Evolutionary conservation across 1,140 invertebrate species (phyloP).

Genomic region (Lasaia peninsularis): DNA sequence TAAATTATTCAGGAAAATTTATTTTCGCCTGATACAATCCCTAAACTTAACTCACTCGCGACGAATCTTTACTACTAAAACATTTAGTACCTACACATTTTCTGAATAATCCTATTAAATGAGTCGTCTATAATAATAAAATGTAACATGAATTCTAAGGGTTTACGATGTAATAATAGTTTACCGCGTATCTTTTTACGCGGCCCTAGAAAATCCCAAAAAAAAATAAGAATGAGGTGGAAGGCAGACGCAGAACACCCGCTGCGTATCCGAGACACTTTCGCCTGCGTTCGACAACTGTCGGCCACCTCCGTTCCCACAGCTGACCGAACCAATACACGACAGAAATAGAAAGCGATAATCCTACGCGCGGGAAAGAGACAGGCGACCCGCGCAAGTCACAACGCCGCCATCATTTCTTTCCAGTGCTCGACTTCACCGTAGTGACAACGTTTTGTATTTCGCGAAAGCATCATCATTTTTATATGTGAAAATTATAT

Average conservation of each 20-base stretch:
- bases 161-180: conserved; percentile 14
- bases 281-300: conserved; percentile 49
- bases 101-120: too few relatives aligned
- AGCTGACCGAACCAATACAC: conserved; percentile 56
- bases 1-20: too few relatives aligned
- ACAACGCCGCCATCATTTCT: conserved; percentile 65
- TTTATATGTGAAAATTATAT: conserved; percentile 67
- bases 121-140: too few relatives aligned
- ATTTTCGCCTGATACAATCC: too few relatives aligned
- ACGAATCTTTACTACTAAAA: too few relatives aligned
- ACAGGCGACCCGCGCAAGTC: conserved; percentile 52
- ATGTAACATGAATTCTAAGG: too few relatives aligned
- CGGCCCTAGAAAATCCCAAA: conserved; percentile 48
- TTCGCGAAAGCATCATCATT: conserved; percentile 54
- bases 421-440: conserved; percentile 61
- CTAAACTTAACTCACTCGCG: too few relatives aligned
- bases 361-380: conserved; percentile 35
- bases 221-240: conserved; percentile 22
- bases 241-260: conserved; percentile 31
- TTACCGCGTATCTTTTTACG: conserved; percentile 14
- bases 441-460: conserved; percentile 66
- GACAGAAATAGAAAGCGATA: conserved; percentile 41
- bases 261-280: conserved; percentile 61
- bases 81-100: too few relatives aligned
- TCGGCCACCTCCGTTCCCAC: conserved; percentile 56